phyloP scores from a whole-genome alignment of 2,113 vertebrate species.

The Delphinapterus leucas region DNA sequence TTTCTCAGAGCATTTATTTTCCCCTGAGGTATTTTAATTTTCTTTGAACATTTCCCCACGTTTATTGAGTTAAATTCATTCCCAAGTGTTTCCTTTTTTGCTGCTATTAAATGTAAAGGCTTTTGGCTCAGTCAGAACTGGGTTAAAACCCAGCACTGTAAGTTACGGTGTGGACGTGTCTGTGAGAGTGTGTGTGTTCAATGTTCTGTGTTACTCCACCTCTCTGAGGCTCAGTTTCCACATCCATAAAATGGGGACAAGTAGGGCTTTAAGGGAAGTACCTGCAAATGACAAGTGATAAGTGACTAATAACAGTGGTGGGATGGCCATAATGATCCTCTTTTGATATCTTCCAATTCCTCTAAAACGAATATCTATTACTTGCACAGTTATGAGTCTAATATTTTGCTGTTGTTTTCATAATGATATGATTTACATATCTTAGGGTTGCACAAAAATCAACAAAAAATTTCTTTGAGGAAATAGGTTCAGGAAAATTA shows the following conservation, averaged over 20 bases:
- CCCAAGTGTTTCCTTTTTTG: background rate
- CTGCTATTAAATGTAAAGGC: background rate
- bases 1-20: background rate
- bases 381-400: background rate
- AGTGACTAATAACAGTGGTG: background rate
- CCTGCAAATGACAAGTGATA: background rate
- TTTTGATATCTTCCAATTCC: background rate
- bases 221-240: background rate
- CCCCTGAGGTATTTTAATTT: background rate
- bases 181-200: background rate
- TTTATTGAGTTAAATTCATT: slow-evolving; percentile 26
- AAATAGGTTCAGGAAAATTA: slow-evolving; percentile 1
- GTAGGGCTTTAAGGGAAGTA: background rate
- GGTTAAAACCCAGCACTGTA: background rate
- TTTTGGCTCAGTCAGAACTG: background rate
- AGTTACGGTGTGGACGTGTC: background rate
- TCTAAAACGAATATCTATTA: background rate
- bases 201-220: background rate
- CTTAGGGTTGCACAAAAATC: background rate
- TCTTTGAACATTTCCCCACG: background rate
- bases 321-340: background rate
- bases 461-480: background rate
- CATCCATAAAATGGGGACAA: background rate
- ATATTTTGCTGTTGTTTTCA: background rate
- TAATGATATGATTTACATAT: background rate